A percentile compares a stretch with the other conserved stretches of the same genome.
Conservation (phyloP, 2,888 invertebrate species). For the Thecocarcelia acutangulata region DNA sequence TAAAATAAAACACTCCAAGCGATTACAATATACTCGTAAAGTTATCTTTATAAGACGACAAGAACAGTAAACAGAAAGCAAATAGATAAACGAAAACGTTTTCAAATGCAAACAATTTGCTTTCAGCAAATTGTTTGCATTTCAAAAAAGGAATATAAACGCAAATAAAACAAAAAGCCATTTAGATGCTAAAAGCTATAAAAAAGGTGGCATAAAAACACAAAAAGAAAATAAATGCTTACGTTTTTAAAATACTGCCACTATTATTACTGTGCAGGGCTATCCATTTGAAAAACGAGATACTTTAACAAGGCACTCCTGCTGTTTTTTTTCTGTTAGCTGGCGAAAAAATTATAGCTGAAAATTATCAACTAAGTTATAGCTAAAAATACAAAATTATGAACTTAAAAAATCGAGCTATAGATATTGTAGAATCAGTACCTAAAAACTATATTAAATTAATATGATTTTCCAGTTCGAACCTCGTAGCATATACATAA, state of each 20-base stretch:
- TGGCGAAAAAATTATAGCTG: too few relatives aligned
- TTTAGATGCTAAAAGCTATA: slow-evolving; percentile 49
- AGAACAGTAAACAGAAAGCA: slow-evolving; percentile 51
- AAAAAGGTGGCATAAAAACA: slow-evolving; percentile 2
- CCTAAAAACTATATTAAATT: too few relatives aligned
- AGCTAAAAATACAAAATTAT: too few relatives aligned
- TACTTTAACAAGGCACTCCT: too few relatives aligned
- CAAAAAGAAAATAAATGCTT: slow-evolving; percentile 53
- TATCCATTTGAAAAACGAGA: too few relatives aligned
- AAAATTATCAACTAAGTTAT: too few relatives aligned
- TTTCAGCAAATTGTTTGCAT: slow-evolving; percentile 32
- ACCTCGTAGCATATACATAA: too few relatives aligned
- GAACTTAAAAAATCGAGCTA: too few relatives aligned
- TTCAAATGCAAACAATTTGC: slow-evolving; percentile 62
- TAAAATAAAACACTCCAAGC: slow-evolving; percentile 27
- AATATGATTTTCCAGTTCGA: too few relatives aligned
- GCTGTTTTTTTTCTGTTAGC: too few relatives aligned
- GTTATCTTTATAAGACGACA: slow-evolving; percentile 55
- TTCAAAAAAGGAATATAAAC: slow-evolving; percentile 31
- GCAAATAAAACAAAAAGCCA: slow-evolving; percentile 42
- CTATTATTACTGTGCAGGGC: slow-evolving; percentile 31
- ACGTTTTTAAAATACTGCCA: slow-evolving; percentile 56
- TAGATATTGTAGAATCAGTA: too few relatives aligned
- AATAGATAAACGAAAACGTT: slow-evolving; percentile 53
- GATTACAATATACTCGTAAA: slow-evolving; percentile 36